Conservation (phyloP, 2,113 vertebrate genomes). For the Eurystomus gularis region DNA sequence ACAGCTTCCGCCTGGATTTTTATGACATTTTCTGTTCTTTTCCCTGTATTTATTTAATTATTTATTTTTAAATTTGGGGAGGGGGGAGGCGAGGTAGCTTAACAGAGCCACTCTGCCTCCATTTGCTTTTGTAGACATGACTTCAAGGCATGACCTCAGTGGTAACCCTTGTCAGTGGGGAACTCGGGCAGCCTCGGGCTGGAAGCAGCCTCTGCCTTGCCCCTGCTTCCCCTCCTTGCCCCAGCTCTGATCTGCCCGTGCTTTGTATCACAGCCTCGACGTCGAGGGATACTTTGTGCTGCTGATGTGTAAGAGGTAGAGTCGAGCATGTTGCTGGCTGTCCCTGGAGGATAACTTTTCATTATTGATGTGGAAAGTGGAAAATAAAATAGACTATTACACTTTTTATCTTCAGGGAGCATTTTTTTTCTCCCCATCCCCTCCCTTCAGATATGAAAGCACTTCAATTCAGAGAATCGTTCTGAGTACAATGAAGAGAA, state of each 20-base stretch:
- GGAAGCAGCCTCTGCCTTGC: background rate
- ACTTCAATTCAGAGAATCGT: background rate
- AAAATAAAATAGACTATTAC: slow-evolving; percentile 54
- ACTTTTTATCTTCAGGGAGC: slow-evolving; percentile 48
- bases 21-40: background rate
- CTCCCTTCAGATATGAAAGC: slow-evolving; percentile 10
- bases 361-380: slow-evolving; percentile 60
- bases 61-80: too few relatives aligned
- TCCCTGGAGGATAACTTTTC: slow-evolving; percentile 51
- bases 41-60: background rate
- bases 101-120: background rate
- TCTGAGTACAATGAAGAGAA: background rate
- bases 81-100: background rate
- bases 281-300: background rate
- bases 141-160: background rate
- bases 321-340: background rate
- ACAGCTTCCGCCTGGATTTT: background rate
- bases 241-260: background rate
- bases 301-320: background rate
- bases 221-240: background rate
- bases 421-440: background rate
- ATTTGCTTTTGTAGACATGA: background rate
- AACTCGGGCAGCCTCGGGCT: background rate
- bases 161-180: background rate
- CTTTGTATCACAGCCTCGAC: background rate